A percentile compares a stretch with the other conserved stretches of the same genome.
Conservation (phyloP, 2,888 invertebrate genomes). For the Pseudolycoriella hygida region DNA sequence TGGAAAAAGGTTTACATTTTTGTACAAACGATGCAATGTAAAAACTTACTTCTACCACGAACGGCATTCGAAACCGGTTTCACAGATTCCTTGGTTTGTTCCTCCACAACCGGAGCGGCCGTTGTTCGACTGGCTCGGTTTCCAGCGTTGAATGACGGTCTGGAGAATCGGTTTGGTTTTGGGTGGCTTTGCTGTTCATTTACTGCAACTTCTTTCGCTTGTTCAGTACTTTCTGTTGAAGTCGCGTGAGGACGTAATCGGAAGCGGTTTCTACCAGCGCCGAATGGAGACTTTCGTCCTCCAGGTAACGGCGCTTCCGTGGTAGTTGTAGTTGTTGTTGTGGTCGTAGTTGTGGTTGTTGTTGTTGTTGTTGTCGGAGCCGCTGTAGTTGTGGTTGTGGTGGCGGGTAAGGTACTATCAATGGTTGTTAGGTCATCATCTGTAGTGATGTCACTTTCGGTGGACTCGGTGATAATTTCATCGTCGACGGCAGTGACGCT, state of each 20-base stretch:
- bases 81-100: slow-evolving; percentile 19
- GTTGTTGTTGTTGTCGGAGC: slow-evolving; percentile 32
- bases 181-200: slow-evolving; percentile 1
- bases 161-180: slow-evolving; percentile 21
- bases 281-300: slow-evolving; percentile 5
- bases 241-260: slow-evolving; percentile 4
- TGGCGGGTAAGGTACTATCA: slow-evolving; percentile 36
- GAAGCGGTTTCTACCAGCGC: slow-evolving; percentile 7
- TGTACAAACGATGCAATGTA: not conserved
- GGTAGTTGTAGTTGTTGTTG: slow-evolving; percentile 30
- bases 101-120: slow-evolving; percentile 14
- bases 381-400: slow-evolving; percentile 30
- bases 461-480: slow-evolving; percentile 20
- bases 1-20: slow-evolving; percentile 3
- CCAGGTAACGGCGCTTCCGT: slow-evolving; percentile 17
- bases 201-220: not conserved
- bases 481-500: slow-evolving; percentile 14
- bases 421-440: slow-evolving; percentile 30
- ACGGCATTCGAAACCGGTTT: slow-evolving; percentile 16
- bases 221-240: slow-evolving; percentile 2
- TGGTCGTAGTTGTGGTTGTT: slow-evolving; percentile 22
- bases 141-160: slow-evolving; percentile 26
- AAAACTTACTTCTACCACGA: slow-evolving; percentile 21
- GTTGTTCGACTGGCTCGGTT: slow-evolving; percentile 19
- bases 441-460: slow-evolving; percentile 20